A percentile compares a stretch with the other conserved stretches of the same genome.
Evolutionary conservation across 2,888 invertebrate genomes (phyloP).

Genomic region (Slavum lentiscoides): DNA sequence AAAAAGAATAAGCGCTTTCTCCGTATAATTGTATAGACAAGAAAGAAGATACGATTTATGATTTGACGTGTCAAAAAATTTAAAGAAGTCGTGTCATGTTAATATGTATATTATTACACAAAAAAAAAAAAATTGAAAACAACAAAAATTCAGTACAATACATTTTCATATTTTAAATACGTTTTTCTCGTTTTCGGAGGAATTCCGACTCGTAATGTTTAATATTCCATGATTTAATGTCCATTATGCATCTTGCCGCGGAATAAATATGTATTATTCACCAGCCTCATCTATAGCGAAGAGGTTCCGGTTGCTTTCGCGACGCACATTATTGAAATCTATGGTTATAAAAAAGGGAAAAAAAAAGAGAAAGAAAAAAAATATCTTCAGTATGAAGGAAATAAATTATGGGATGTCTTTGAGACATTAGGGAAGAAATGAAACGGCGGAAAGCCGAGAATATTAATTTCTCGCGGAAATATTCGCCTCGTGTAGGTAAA

Average conservation of each 20-base stretch:
- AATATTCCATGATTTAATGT: constrained; percentile 32
- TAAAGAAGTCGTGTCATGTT: too few species aligned
- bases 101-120: too few species aligned
- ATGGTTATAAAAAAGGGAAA: constrained; percentile 15
- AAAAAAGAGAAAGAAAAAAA: background rate
- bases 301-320: constrained; percentile 4
- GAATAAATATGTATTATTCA: constrained; percentile 45
- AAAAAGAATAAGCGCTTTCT: too few species aligned
- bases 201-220: background rate
- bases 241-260: constrained; percentile 22
- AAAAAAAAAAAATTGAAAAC: background rate
- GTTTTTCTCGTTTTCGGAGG: background rate
- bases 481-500: background rate
- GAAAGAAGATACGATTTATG: too few species aligned
- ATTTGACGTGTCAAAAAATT: too few species aligned
- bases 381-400: constrained; percentile 3
- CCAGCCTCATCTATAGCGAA: constrained; percentile 11
- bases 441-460: background rate
- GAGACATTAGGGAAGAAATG: constrained; percentile 21
- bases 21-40: too few species aligned
- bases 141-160: background rate
- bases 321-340: constrained; percentile 16
- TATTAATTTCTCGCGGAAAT: background rate
- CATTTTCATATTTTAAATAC: background rate
- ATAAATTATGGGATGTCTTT: constrained; percentile 8